Base-by-base conservation (phyloP, 1,140 invertebrate genomes). In the Drosophila arawakana region DNA sequence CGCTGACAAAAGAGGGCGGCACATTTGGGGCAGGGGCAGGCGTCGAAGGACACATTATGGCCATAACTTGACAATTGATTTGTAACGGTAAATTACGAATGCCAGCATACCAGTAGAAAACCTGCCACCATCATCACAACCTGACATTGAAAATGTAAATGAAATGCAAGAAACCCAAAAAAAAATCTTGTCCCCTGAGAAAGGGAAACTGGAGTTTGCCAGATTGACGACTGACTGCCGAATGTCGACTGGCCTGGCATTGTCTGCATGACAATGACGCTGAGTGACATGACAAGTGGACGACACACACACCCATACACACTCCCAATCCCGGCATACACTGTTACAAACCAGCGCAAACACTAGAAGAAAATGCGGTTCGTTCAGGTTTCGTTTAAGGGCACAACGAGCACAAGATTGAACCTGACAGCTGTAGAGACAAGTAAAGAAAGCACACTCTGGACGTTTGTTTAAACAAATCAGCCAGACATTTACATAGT, bases 251-350 rank as follows among this genome's bases (percentile, higher is more conserved):
- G 50, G 58, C 59, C 60, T 76, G 73, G 43, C 69, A 86, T 88
- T 88, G 83, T 82, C 65, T 80, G 73, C 67, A 58, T 79, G 83
- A 86, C 83, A 86, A 88, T 86, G 83, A 88, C 75, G 76, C 67
- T 71, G 84, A 89, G 68, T 89, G 84, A 88, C 84, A 89, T 89
- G 84, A 88, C 84, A 88, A 88, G 84, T 89, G 84, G 84, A 80
- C 84, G 84, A 85, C 81, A 73, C 50, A 76, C 74, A 74, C 39
- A 71, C 44, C 15, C 21, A 66, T 18, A 47, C 18, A 66, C 35
- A 61, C 59, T 76, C 25, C 46, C 37, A 50, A 21, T 34, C 35
- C 35, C 55, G n/a, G 49, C 25, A 43, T 13, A 43, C 9, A 47
- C 21, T 66, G 73, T 62, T 60, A 30, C 69, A 73, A 76, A 76